Evolutionary conservation across 2,888 invertebrate species (phyloP).

Genomic region (Nomada hirtipes): DNA sequence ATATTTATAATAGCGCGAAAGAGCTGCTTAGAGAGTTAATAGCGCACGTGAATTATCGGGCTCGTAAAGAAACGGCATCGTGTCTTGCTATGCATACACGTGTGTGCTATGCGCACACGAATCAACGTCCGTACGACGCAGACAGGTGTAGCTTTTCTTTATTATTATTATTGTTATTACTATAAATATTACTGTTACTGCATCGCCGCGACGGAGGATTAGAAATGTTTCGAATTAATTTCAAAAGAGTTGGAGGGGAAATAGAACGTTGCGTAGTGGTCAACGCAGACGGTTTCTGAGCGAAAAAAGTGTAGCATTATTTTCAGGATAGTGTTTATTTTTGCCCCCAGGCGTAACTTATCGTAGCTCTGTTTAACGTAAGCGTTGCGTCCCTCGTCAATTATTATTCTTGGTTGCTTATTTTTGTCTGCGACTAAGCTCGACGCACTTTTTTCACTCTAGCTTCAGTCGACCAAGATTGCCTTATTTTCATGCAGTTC

Average conservation of each 20-base stretch:
- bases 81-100: background rate
- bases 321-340: constrained; percentile 70
- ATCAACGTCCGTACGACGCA: background rate
- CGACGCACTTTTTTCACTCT: constrained; percentile 42
- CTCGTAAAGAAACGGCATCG: constrained; percentile 32
- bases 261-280: background rate
- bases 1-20: constrained; percentile 51
- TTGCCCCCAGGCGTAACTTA: constrained; percentile 57
- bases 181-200: too few relatives aligned
- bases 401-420: constrained; percentile 72
- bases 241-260: background rate
- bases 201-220: too few relatives aligned
- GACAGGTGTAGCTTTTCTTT: background rate
- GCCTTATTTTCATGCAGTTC: background rate
- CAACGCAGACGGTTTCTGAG: constrained; percentile 34
- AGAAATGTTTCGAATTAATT: background rate
- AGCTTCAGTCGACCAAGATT: constrained; percentile 11
- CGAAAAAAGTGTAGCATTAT: constrained; percentile 64
- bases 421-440: constrained; percentile 59
- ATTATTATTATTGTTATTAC: background rate
- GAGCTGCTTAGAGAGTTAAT: constrained; percentile 39
- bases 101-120: background rate
- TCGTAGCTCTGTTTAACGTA: constrained; percentile 68
- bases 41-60: constrained; percentile 40
- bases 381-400: constrained; percentile 63